These are phyloP conservation scores for Metallyticus violacea DNA, from an alignment of 2,888 invertebrate genomes.

Conservation along the genomic window DNA sequence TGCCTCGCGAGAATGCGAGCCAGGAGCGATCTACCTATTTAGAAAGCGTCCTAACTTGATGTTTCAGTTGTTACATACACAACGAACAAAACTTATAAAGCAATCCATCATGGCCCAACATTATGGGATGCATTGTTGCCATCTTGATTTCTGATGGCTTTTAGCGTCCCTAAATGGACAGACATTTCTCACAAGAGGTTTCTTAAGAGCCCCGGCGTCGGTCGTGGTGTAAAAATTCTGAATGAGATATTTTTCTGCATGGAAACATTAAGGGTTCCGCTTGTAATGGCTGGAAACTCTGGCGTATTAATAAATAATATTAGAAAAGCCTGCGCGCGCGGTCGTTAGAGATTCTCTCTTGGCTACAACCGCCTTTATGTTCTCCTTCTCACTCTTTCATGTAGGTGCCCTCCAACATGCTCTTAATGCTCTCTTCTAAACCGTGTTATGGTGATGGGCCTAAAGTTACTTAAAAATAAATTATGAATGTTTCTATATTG, in stretches of 20 bases:
- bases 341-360: not conserved
- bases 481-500: too few species aligned
- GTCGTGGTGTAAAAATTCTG: not conserved
- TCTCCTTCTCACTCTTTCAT: not conserved
- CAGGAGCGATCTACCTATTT: too few species aligned
- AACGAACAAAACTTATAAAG: too few species aligned
- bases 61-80: too few species aligned
- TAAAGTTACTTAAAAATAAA: too few species aligned
- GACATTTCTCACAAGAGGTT: not conserved
- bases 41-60: too few species aligned
- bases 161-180: not conserved
- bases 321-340: not conserved
- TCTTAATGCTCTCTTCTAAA: too few species aligned
- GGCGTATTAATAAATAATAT: not conserved
- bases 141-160: not conserved
- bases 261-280: not conserved
- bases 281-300: not conserved
- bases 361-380: not conserved
- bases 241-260: not conserved
- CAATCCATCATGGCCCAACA: too few species aligned
- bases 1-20: too few species aligned
- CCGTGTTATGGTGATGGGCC: too few species aligned
- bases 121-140: not conserved
- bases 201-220: too few species aligned
- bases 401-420: too few species aligned